phyloP scores from a whole-genome alignment of 2,888 invertebrate genomes.

The Troglohyphantes excavatus region DNA sequence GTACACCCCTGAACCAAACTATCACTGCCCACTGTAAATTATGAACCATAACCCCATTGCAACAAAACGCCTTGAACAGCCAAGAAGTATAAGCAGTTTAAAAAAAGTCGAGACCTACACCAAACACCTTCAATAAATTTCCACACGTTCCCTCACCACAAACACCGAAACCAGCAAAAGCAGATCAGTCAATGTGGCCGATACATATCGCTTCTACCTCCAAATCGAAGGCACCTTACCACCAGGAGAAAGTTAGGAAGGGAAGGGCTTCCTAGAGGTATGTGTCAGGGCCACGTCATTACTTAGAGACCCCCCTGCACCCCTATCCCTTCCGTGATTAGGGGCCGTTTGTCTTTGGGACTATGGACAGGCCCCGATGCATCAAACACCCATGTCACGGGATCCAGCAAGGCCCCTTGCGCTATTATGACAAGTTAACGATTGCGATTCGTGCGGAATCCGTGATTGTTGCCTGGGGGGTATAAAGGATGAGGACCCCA shows the following conservation, averaged over 20 bases:
- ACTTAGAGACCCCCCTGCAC: conserved; percentile 34
- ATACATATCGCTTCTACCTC: not conserved
- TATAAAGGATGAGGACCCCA: conserved; percentile 52
- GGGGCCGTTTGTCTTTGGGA: conserved; percentile 73
- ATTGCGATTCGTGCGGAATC: conserved; percentile 70
- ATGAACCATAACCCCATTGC: no score
- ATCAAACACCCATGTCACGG: conserved; percentile 74
- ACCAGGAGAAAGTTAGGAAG: conserved; percentile 58
- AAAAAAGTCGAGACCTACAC: no score
- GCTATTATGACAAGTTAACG: conserved; percentile 76
- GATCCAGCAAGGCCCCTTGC: conserved; percentile 22
- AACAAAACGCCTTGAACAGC: no score
- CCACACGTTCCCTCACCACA: conserved; percentile 30
- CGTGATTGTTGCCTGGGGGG: conserved; percentile 61
- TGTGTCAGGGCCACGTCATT: conserved; percentile 75
- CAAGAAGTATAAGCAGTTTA: no score
- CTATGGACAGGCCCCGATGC: conserved; percentile 71
- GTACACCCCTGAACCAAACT: no score
- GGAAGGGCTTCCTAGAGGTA: conserved; percentile 24
- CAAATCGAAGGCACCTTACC: conserved; percentile 58
- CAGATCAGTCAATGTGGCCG: conserved; percentile 52
- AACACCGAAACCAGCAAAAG: not conserved
- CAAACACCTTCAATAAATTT: conserved; percentile 33
- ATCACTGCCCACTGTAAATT: no score
- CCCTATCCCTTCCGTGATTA: conserved; percentile 69